These are phyloP conservation scores for Paradisaea rubra DNA, from an alignment of 2,113 vertebrate genomes.

Conservation along the genomic window DNA sequence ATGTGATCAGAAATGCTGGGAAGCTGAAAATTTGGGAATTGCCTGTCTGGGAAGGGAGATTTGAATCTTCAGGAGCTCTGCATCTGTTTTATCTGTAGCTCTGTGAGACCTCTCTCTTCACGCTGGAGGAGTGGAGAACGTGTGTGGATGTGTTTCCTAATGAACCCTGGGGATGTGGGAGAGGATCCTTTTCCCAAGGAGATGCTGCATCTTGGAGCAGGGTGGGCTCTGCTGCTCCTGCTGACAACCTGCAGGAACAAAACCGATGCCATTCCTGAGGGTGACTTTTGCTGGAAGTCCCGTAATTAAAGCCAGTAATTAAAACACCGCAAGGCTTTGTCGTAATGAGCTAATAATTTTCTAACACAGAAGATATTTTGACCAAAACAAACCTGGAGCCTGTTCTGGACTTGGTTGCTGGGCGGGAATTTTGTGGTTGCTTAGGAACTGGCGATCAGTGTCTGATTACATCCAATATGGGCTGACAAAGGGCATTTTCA, in stretches of 20 bases:
- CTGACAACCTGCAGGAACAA: neutral
- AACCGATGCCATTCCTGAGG: fast-evolving
- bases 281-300: neutral
- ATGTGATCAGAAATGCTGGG: neutral
- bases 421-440: constrained; percentile 43
- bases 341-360: neutral
- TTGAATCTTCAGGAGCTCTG: neutral
- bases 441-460: constrained; percentile 12
- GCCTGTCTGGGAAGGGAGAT: neutral
- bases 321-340: neutral
- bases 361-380: neutral
- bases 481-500: constrained; percentile 17
- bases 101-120: neutral
- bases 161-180: neutral
- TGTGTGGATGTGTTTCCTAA: neutral
- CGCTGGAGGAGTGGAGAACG: neutral
- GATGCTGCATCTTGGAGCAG: neutral
- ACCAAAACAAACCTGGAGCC: neutral
- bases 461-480: neutral
- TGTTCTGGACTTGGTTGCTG: neutral
- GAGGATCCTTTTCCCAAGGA: neutral
- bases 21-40: neutral
- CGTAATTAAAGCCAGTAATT: neutral
- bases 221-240: neutral
- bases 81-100: neutral